Percentiles rank a stretch among this genome's conserved stretches.
Evolutionary conservation across 1,140 invertebrate genomes (phyloP).

Genomic region (Matsumurasca onukii): DNA sequence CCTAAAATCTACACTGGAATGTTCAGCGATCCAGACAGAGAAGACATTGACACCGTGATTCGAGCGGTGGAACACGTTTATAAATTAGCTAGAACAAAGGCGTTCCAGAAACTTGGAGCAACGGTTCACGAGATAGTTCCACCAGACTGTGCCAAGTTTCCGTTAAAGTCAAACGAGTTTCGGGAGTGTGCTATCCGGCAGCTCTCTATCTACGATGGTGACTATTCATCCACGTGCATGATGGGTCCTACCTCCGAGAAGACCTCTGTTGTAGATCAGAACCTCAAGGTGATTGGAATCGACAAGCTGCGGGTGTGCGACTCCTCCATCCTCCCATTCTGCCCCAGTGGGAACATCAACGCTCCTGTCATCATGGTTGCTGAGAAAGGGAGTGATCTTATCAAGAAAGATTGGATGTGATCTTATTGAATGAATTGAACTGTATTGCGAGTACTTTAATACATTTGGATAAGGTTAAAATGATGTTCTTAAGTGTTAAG

Average conservation of each 20-base stretch:
- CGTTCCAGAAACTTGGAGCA: conserved; percentile 38
- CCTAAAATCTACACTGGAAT: conserved; percentile 81
- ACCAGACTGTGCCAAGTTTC: conserved; percentile 60
- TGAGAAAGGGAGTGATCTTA: conserved; percentile 71
- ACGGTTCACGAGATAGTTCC: conserved; percentile 55
- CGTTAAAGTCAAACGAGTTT: conserved; percentile 65
- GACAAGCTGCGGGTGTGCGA: conserved; percentile 63
- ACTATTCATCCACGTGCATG: conserved; percentile 58
- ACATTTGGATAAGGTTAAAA: too few species aligned
- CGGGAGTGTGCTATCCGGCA: conserved; percentile 65
- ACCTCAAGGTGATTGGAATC: conserved; percentile 60
- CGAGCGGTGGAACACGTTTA: conserved; percentile 39
- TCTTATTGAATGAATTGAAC: too few species aligned
- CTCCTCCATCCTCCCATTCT: conserved; percentile 52
- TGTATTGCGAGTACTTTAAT: too few species aligned
- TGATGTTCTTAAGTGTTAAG: too few species aligned
- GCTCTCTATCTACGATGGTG: conserved; percentile 51
- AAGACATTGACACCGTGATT: conserved; percentile 67
- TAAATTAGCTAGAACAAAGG: conserved; percentile 33
- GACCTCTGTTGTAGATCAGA: conserved; percentile 59
- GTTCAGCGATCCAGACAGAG: conserved; percentile 66
- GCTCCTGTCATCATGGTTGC: conserved; percentile 74
- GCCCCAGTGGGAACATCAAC: conserved; percentile 68
- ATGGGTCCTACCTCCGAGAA: conserved; percentile 61
- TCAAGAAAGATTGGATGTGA: conserved; percentile 47